Evolutionary conservation across 2,113 vertebrate species (phyloP), one percentile per base, ranked within the genome.

Genomic region (Colossoma macropomum): DNA sequence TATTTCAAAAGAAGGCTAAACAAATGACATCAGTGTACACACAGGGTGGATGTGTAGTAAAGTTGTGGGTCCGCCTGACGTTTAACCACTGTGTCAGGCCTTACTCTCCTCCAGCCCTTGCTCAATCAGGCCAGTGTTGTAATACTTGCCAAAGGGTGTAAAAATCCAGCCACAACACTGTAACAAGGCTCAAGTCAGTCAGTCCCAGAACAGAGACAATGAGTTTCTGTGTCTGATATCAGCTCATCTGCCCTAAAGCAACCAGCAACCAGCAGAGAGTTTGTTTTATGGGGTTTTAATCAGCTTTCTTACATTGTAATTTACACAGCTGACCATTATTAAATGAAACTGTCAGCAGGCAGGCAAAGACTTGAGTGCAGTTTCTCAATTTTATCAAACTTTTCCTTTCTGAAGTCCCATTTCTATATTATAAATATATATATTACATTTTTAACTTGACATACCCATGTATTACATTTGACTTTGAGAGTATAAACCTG

Each of bases 201-300:
- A 79, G 10, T 34, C 23, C 38, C 25, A 79, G 77, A 62, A 34
- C n/a, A n/a, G 34, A 41, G 62, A 50, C 12, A 3, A 65, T 56
- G 30, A 15, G 45, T 79, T 69, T 79, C 23, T 70, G 30, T 68
- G 52, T 38, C 13, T 79, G 65, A 59, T 48, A 77, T 70, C 63
- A 77, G 74, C 54, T 56, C 52, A 77, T 38, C 50, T 69, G 34
- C 73, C 63, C 2, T 10, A 52, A 30, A 70, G 15, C 19, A 30
- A 81, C 59, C 17, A 52, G 60, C 17, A 45, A 76, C 48, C 27
- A 54, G 62, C 30, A 70, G 34, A 70, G 41, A 68, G 23, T 50
- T 48, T 34, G 21, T 23, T 79, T 54, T 30, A 62, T 71, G 60
- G 63, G 38, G 19, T 60, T 75, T 75, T 23, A 75, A 75, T 71